Evolutionary conservation across 2,888 invertebrate genomes (phyloP), one percentile per base, ranked within the genome.

Genomic region (Macrostomum cliftonense): DNA sequence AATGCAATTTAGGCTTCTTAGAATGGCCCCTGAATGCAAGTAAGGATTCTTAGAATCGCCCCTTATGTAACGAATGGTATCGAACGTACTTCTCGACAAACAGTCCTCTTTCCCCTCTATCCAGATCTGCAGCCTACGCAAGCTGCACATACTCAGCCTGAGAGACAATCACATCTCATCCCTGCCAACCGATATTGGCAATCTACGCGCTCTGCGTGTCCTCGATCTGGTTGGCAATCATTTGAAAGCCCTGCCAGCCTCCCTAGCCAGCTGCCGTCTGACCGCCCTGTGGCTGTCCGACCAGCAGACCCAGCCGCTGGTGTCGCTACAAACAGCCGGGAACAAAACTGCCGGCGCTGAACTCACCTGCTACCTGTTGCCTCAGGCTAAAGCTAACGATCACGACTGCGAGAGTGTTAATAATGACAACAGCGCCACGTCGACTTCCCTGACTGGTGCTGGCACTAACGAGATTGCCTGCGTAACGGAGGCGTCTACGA

Each of bases 261-360:
- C 91, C 20, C 75, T 99, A 68, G 82, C 91, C 20, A 59, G 61
- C 53, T 61, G 68, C 42, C 64, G 65, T 58, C 61, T 72, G 61
- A 91, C 93, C 74, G 97, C 97, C 1, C 82, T 99, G 48, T 97
- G 97, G 97, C 72, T 97, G 63, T 89, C 91, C 47, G 95, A 97
- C 73, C 97, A 97, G 73, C 66, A 75, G 62, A 88, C 95, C 42
- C 93, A 97, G 70, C 91, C 97, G 1, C 77, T 97, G 75, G 76
- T 95, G 54, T 93, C 89, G 64, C 91, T 97, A 74, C 93, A 95
- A 74, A 86, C 87, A 37, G 85, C 88, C 5, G 89, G 89, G 2
- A 83, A 87, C 67, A 83, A 83, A 70, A 83, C 97, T 51, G 9
- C 5, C 28, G 28, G 28, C 28, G 4, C 28, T 7, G 28, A 28